Base-by-base conservation (phyloP, 1,140 invertebrate genomes). In the Aphis gossypii region DNA sequence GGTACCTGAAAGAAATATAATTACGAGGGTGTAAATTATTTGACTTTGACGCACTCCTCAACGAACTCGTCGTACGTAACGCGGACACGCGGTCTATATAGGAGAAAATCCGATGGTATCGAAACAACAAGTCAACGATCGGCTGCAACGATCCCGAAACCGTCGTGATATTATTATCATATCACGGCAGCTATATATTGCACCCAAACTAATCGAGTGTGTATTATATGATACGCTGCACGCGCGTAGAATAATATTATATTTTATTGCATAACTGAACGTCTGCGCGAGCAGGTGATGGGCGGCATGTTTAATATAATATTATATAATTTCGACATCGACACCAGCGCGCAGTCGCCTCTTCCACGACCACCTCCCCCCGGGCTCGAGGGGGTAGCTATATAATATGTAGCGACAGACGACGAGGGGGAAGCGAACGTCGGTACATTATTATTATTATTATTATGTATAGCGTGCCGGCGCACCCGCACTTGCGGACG, bases 281-380 rank as follows among this genome's bases (percentile, higher is more conserved):
- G 60, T n/a, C 60, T 18, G 60, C 18, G n/a, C 0, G 60, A 18
- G 56, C 25, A 68, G 89, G 41, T 51, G 48, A 23, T 21, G 51
- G 41, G 9, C 38, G 38, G 25, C 11, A 30, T 35, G 38, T 91
- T 76, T 76, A 76, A 76, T 76, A 35, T 35, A 51, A 35, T 35
- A 51, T 51, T 18, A 51, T 51, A 68, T 91, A 76, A 76, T 91
- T 68, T 68, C 90, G 56, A 91, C 90, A 91, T 56, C 48, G 90
- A 91, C 44, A 68, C 90, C 90, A 21, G 18, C 56, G 90, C 48
- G 90, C 38, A 38, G 60, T n/a, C 60, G 60, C 60, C 30, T 14
- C 30, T 14, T 76, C 30, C 60, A 76, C 60, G n/a, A 41, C 60
- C 25, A 25, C 25, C 30, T 4, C 60, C n/a, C 9, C 60, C 25